These are phyloP conservation scores for Porites lobata DNA, from an alignment of 92 coral and sea anemone genomes.

Conservation along the genomic window DNA sequence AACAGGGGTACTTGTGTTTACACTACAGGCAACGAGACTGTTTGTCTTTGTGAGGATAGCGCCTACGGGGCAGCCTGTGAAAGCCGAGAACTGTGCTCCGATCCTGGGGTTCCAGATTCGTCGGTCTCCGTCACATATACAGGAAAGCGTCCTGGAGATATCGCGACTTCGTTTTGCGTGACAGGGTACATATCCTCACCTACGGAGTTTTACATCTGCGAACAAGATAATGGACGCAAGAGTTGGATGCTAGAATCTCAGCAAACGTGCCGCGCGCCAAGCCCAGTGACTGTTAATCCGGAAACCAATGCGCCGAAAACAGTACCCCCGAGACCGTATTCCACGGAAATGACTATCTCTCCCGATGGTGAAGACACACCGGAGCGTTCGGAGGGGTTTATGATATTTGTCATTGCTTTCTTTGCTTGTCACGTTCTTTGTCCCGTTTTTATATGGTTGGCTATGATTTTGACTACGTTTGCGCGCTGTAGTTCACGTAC, in stretches of 20 bases:
- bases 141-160: conserved; percentile 62
- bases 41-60: conserved; percentile 46
- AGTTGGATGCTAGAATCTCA: conserved; percentile 66
- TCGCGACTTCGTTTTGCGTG: conserved; percentile 65
- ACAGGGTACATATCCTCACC: conserved; percentile 52
- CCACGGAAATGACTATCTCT: background rate
- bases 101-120: conserved; percentile 48
- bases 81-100: conserved; percentile 25
- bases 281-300: conserved; percentile 4
- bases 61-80: conserved; percentile 52
- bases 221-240: conserved; percentile 27
- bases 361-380: conserved; percentile 5
- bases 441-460: conserved; percentile 59
- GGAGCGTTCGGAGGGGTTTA: conserved; percentile 57
- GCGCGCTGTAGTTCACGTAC: conserved; percentile 18
- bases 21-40: conserved; percentile 58
- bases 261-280: conserved; percentile 48
- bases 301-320: background rate
- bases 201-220: conserved; percentile 67
- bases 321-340: conserved; percentile 1
- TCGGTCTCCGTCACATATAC: conserved; percentile 35
- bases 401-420: conserved; percentile 67
- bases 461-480: conserved; percentile 4
- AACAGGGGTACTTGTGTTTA: conserved; percentile 55
- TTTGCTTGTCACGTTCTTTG: conserved; percentile 57